Conservation (phyloP, 1,140 invertebrate genomes). For the Myzus persicae region DNA sequence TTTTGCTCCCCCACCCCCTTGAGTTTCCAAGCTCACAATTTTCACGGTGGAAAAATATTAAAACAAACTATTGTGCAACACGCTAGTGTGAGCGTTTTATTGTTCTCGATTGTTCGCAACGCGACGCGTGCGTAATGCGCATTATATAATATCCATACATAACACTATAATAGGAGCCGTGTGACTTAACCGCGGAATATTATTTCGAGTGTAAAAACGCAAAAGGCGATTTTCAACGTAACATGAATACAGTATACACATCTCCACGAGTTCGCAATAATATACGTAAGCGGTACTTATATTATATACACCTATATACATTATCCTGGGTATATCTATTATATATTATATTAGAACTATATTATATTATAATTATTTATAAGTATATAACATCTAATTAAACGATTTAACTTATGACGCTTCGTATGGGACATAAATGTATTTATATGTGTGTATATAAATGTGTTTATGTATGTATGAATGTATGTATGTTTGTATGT, state of each 20-base stretch:
- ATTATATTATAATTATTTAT: too few relatives aligned
- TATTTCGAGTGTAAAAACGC: neutral
- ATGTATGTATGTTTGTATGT: neutral
- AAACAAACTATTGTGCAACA: neutral
- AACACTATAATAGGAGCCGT: neutral
- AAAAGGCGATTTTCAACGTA: neutral
- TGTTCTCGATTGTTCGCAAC: neutral
- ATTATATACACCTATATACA: too few relatives aligned
- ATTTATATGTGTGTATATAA: neutral
- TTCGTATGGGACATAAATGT: too few relatives aligned
- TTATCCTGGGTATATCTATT: too few relatives aligned
- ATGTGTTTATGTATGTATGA: neutral
- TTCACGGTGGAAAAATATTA: neutral
- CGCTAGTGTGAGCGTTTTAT: neutral
- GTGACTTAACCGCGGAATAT: too few relatives aligned
- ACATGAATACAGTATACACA: neutral
- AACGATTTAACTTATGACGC: neutral
- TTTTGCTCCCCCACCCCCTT: neutral
- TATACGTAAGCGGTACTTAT: too few relatives aligned
- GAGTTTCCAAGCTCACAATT: neutral
- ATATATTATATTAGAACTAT: too few relatives aligned
- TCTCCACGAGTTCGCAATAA: neutral
- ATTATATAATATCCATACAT: neutral
- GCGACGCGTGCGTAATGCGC: neutral
- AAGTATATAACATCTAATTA: neutral